Base-by-base conservation (phyloP, 1,140 invertebrate genomes). In the Drosophila mayri region DNA sequence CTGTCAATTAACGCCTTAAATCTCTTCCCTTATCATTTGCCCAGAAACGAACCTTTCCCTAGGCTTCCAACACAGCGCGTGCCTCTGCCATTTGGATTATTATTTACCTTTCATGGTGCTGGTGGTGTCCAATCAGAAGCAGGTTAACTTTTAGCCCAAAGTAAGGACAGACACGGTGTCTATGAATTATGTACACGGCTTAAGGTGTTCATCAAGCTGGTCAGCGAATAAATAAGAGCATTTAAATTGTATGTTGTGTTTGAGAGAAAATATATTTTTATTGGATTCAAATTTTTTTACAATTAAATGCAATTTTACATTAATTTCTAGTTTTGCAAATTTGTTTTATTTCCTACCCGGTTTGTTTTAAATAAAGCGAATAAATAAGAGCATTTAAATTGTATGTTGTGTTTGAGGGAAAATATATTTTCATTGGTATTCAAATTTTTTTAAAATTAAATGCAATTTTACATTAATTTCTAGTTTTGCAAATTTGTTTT, bases 131-230 rank as follows among this genome's bases (percentile, higher is more conserved):
- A 62, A 46, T 47, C 35, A 40, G 47, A 3, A 37, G 38, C n/a
- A 40, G 20, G 20, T 38, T 5, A 16, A 28, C 37, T 8, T 28
- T 35, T 59, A 12, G 18, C 11, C 37, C 18, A 47, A 28, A 62
- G 8, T 18, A 12, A 18, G 20, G 28, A 16, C 28, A 49, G 50
- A 25, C 25, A 25, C 25, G 25, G 25, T 25, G 25, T 66, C 72
- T 77, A 90, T 90, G 81, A 90, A 88, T 88, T 90, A 90, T 84
- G 77, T 84, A 84, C 81, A 90, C 77, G 81, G 84, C 74, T 84
- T 90, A 90, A 65, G 70, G 81, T 73, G 46, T 61, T 88, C 73
- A 71, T 61, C 74, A 10, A 16, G 22, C 6, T 71, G 78, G 54
- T n/a, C 44, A 41, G 28, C 41, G 59, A 66, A 88, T 90, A 79